A percentile compares a stretch with the other conserved stretches of the same genome.
These are phyloP conservation scores for Crenichthys baileyi DNA, from an alignment of 2,797 vertebrate species.

Conservation along the genomic window DNA sequence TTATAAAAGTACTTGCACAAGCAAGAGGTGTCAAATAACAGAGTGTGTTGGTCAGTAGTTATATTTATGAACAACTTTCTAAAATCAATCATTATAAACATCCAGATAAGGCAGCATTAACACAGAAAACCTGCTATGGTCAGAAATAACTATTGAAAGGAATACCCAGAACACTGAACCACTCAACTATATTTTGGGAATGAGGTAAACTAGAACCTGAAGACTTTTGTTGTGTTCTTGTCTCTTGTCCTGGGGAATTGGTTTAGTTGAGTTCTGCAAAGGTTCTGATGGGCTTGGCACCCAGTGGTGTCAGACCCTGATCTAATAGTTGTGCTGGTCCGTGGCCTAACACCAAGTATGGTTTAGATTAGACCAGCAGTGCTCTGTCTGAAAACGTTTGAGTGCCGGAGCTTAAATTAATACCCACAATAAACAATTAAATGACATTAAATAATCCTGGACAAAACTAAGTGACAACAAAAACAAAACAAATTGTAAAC, in stretches of 20 bases:
- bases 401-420: constrained; percentile 43
- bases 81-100: constrained; percentile 55
- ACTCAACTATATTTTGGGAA: background rate
- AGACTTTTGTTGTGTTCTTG: constrained; percentile 44
- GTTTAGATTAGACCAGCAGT: constrained; percentile 49
- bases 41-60: constrained; percentile 53
- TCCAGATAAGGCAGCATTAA: constrained; percentile 14
- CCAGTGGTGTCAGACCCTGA: constrained; percentile 64
- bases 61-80: constrained; percentile 44
- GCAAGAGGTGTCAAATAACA: constrained; percentile 38
- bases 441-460: constrained; percentile 22
- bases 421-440: constrained; percentile 35
- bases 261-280: constrained; percentile 43
- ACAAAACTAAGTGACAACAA: background rate
- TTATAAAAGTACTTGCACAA: constrained; percentile 41
- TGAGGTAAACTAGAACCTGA: constrained; percentile 11
- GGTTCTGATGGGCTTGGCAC: constrained; percentile 53
- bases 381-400: constrained; percentile 47
- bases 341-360: constrained; percentile 35
- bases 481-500: background rate
- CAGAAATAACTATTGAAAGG: constrained; percentile 15
- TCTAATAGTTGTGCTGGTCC: constrained; percentile 49
- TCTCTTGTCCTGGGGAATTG: constrained; percentile 40
- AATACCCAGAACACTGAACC: no score
- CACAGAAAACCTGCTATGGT: constrained; percentile 15